Evolutionary conservation across 2,888 invertebrate genomes (phyloP), one percentile per base, ranked within the genome.

Genomic region (Thymelicus sylvestris): DNA sequence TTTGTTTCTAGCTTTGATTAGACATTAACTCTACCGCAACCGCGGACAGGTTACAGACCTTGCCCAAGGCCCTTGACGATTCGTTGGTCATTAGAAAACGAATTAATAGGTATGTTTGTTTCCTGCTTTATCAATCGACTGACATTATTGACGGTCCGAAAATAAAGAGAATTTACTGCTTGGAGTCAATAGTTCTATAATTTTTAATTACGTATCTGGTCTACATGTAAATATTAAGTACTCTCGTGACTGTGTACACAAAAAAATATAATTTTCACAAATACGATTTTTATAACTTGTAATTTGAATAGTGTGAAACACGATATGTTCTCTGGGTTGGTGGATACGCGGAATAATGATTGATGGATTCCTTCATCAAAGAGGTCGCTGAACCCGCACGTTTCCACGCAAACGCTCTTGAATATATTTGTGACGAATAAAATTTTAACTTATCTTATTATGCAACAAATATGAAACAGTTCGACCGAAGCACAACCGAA

Each of bases 351-450:
- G 78, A 82, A 84, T 84, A 83, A 86, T 90, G 92, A 92, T 92
- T 92, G 90, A 92, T 91, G 89, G 64, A 90, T 89, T 86, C 88
- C 88, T 91, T 90, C 91, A 92, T 92, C 90, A 91, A 84, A 81
- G 76, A 81, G 88, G 89, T 91, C 90, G 80, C 77, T 81, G 86
- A 90, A 87, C 89, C 77, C 71, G 69, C 78, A 76, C 80, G 79
- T 77, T 77, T 73, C 79, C 74, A 76, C 72, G 74, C 72, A 79
- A 79, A 81, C 84, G 84, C 85, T 83, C 83, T 85, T 85, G 88
- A 89, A 84, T 86, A 86, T 85, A 86, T 85, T 80, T 83, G 81
- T 81, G 86, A 85, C 81, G 78, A 83, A 86, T 84, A 82, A 84
- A 82, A 83, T 84, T 66, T 65, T 65, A 65, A 60, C 59, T 65